phyloP scores from a whole-genome alignment of 2,888 invertebrate species.

The Agrilus biguttatus region DNA sequence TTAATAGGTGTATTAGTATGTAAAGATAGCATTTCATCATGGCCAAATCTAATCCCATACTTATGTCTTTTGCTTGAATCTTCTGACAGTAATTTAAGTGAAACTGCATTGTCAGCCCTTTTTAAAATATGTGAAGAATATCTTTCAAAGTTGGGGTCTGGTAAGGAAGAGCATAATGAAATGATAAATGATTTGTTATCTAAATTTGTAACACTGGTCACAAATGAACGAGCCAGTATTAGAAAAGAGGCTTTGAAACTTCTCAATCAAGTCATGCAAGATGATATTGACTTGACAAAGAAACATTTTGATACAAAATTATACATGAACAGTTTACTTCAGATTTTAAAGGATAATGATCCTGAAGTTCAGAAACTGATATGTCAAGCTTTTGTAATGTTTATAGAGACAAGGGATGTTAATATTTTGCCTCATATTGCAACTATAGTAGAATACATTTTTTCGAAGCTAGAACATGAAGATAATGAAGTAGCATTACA shows the following conservation, averaged over 20 bases:
- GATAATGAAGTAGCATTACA: constrained; percentile 92
- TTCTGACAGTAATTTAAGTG: constrained; percentile 83
- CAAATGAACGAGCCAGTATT: constrained; percentile 6
- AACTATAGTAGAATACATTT: constrained; percentile 94
- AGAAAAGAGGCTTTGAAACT: constrained; percentile 13
- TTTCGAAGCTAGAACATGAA: constrained; percentile 79
- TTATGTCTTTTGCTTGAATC: constrained; percentile 86
- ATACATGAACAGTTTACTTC: constrained; percentile 72
- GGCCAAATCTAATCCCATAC: constrained; percentile 88
- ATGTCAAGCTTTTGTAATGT: constrained; percentile 89
- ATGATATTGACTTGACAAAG: constrained; percentile 22
- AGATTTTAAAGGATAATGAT: constrained; percentile 85
- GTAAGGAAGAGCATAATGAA: constrained; percentile 68
- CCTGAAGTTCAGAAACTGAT: constrained; percentile 94
- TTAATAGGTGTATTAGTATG: constrained; percentile 92
- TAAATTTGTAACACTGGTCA: constrained; percentile 45
- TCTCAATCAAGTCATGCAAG: constrained; percentile 27
- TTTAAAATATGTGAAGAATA: constrained; percentile 96
- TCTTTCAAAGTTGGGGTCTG: constrained; percentile 51
- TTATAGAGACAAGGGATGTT: constrained; percentile 89
- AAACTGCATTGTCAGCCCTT: constrained; percentile 93
- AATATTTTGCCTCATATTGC: constrained; percentile 89
- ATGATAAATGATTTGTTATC: constrained; percentile 85
- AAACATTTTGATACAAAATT: constrained; percentile 22
- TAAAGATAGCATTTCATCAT: constrained; percentile 74